Percentiles rank a stretch among this genome's conserved stretches.
These are phyloP conservation scores for Ptiloglossa arizonensis DNA, from an alignment of 1,140 invertebrate genomes.

Conservation along the genomic window DNA sequence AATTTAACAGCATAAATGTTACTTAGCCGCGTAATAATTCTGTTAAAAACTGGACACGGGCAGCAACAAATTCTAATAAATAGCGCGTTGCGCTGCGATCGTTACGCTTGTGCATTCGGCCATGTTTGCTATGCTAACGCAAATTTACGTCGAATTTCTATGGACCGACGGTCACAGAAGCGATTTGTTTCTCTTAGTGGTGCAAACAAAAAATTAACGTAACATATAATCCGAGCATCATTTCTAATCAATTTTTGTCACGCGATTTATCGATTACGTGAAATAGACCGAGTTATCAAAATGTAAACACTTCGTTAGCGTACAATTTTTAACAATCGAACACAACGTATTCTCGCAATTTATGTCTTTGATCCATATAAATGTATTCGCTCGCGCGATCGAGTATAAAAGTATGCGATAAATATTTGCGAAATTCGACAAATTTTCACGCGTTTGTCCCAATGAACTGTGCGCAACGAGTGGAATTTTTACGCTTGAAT, in stretches of 20 bases:
- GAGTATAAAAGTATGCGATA: background rate
- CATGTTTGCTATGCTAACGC: background rate
- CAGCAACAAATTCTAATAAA: background rate
- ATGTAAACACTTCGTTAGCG: background rate
- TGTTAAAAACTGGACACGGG: background rate
- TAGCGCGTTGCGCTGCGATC: background rate
- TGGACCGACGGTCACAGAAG: background rate
- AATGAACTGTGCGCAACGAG: background rate
- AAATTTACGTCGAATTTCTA: background rate
- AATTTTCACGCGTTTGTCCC: background rate
- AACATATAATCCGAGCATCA: too few relatives aligned
- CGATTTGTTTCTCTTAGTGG: background rate
- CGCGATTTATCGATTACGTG: background rate
- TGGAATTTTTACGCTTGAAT: background rate
- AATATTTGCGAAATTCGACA: slow-evolving; percentile 12
- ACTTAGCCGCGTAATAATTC: background rate
- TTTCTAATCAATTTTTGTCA: background rate
- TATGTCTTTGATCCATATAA: background rate
- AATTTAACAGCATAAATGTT: background rate
- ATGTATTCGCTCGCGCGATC: background rate
- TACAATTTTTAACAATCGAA: background rate
- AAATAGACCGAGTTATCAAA: background rate
- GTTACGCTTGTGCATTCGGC: background rate
- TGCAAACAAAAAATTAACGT: too few relatives aligned
- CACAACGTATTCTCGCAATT: background rate